These are phyloP conservation scores for Trichomycterus rosablanca DNA, from an alignment of 2,113 vertebrate genomes.

Conservation along the genomic window DNA sequence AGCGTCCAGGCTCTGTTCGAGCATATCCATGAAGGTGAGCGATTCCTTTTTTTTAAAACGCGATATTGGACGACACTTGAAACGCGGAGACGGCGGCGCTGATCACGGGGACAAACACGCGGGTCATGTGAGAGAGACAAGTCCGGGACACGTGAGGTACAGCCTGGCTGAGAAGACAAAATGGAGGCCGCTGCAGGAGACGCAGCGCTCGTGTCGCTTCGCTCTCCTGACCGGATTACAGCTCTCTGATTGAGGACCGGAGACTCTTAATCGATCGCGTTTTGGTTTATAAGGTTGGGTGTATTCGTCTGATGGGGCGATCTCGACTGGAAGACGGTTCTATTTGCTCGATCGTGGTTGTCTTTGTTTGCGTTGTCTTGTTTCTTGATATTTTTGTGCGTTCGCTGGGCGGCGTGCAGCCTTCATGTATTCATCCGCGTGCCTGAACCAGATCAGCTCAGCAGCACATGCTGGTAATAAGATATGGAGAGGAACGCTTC, in stretches of 20 bases:
- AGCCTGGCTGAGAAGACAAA: constrained; percentile 62
- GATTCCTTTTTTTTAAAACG: constrained; percentile 48
- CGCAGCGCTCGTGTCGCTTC: constrained; percentile 36
- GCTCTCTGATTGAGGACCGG: neutral
- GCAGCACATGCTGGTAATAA: constrained; percentile 53
- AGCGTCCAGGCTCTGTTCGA: constrained; percentile 84
- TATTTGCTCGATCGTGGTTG: neutral
- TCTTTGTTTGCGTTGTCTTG: neutral
- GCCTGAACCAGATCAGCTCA: constrained; percentile 33
- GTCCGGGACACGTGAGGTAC: constrained; percentile 75
- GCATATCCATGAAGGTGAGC: constrained; percentile 78
- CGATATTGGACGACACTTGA: constrained; percentile 64
- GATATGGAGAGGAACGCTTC: constrained; percentile 61
- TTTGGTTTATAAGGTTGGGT: neutral
- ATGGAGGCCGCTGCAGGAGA: constrained; percentile 62
- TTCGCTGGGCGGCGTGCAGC: too few relatives aligned
- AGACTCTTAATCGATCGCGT: too few relatives aligned
- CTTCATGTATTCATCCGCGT: constrained; percentile 56
- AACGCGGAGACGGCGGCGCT: constrained; percentile 70
- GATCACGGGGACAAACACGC: constrained; percentile 96
- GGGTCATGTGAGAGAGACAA: constrained; percentile 87
- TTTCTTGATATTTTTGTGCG: too few relatives aligned
- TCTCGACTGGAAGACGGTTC: neutral
- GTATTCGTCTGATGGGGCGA: too few relatives aligned
- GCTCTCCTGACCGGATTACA: constrained; percentile 28